Evolutionary conservation across 1,140 invertebrate genomes (phyloP).

Genomic region (Drosophila watanabei): DNA sequence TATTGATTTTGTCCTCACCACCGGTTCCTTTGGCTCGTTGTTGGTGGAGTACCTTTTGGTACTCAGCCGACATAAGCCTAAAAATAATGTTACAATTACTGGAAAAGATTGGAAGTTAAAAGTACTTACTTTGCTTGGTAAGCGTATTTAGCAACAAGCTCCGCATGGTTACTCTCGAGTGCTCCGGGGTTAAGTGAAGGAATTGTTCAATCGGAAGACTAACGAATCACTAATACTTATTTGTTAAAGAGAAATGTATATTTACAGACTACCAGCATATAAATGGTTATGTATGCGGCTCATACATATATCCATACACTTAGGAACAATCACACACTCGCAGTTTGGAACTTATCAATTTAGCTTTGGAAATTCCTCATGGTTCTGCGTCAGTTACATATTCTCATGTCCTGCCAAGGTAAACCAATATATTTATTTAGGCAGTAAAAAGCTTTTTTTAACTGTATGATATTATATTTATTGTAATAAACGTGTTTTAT

Average conservation of each 20-base stretch:
- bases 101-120: background rate
- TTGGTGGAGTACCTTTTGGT: constrained; percentile 37
- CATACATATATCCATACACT: constrained; percentile 28
- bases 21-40: constrained; percentile 36
- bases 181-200: constrained; percentile 42
- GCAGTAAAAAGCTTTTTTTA: background rate
- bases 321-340: constrained; percentile 19
- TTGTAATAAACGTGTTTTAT: background rate
- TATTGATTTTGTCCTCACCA: constrained; percentile 49
- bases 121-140: constrained; percentile 25
- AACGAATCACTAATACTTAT: constrained; percentile 35
- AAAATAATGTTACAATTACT: background rate
- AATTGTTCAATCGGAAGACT: constrained; percentile 38
- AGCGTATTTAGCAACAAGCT: constrained; percentile 42
- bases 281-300: constrained; percentile 32
- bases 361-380: constrained; percentile 32
- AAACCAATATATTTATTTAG: background rate
- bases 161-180: constrained; percentile 40
- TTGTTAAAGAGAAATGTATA: constrained; percentile 43
- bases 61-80: constrained; percentile 42
- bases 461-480: background rate
- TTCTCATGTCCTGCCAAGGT: background rate
- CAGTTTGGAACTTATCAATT: constrained; percentile 42
- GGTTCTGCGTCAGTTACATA: constrained; percentile 44
- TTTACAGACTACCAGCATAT: constrained; percentile 45